Percentiles rank a stretch among this genome's conserved stretches.
These are phyloP conservation scores for Hydrozoanthus gracilis DNA, from an alignment of 92 coral and sea anemone genomes.

Conservation along the genomic window DNA sequence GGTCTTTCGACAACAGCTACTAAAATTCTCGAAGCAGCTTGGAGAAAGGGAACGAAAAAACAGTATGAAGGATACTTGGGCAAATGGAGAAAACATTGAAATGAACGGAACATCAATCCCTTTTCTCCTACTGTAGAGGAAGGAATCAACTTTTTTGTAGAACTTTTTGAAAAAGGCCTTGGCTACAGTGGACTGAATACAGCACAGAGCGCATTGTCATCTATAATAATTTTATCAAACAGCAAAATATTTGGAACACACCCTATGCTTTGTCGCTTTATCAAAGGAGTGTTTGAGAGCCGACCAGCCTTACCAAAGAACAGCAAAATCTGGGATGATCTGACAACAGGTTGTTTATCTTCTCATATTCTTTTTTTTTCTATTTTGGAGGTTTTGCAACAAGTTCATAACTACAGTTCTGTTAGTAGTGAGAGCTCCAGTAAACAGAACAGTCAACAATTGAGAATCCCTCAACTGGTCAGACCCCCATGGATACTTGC, in stretches of 20 bases:
- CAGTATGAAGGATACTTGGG: conserved; percentile 46
- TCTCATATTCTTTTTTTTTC: too few relatives aligned
- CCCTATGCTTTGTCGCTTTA: conserved; percentile 1
- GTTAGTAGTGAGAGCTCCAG: too few relatives aligned
- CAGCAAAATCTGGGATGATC: conserved; percentile 66
- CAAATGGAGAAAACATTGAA: conserved; percentile 50
- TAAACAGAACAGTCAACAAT: too few relatives aligned
- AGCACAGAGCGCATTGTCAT: conserved; percentile 1
- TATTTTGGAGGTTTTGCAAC: too few relatives aligned
- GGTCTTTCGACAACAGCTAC: conserved; percentile 49
- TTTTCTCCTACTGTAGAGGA: conserved; percentile 49
- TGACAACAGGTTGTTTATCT: too few relatives aligned
- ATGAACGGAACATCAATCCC: conserved; percentile 24
- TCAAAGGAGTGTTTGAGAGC: not conserved
- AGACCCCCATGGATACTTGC: too few relatives aligned
- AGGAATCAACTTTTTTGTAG: conserved; percentile 26
- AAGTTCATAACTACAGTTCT: too few relatives aligned
- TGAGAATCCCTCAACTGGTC: too few relatives aligned
- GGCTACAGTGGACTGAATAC: conserved; percentile 44
- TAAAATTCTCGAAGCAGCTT: conserved; percentile 42
- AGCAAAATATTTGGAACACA: not conserved
- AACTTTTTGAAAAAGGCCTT: conserved; percentile 26
- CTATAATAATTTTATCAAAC: not conserved
- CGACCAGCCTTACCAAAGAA: conserved; percentile 14
- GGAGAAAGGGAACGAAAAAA: conserved; percentile 49